Base-by-base conservation (phyloP, 2,888 invertebrate species). In the Hartigia nigra region DNA sequence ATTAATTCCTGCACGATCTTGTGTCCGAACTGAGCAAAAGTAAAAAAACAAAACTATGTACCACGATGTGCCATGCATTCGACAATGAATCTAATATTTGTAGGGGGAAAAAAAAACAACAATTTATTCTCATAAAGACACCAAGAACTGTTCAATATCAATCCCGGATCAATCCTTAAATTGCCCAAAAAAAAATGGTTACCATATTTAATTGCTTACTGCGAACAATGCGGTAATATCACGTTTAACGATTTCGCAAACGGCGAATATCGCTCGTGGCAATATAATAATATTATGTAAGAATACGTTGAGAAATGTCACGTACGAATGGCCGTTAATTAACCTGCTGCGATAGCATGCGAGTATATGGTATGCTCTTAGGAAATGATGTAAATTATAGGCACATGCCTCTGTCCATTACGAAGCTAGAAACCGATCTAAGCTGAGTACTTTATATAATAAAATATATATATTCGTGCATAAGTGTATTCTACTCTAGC, bases 301-400 rank as follows among this genome's bases (percentile, higher is more conserved):
- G 80, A 55, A 72, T 35, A 39, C 69, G 76, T 76, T 72, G 74
- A 79, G 75, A 76, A 79, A 77, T 78, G 80, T 83, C 81, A 82
- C 79, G 81, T 80, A 79, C 77, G 82, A 82, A 80, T 79, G 80
- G 79, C 76, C 74, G 76, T 74, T 83, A 85, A 83, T 84, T 82
- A 83, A 78, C 75, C 23, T 12, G 36, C 35, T 23, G 39, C 39
- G 23, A 23, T 55, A 23, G 39, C 23, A 23, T 55, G 39, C 23
- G 39, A 55, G 39, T 55, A 14, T 55, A 55, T 55, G 39, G 39
- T 55, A 70, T 31, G 35, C 76, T 74, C 78, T 81, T 81, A 78
- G 78, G 74, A 82, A 81, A 80, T 74, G 32, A 77, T 78, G 70
- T 79, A 74, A 79, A 80, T 80, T 79, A 31, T 72, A 32, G 31